Evolutionary conservation across 2,888 invertebrate genomes (phyloP).

Genomic region (Podabrus alpinus): DNA sequence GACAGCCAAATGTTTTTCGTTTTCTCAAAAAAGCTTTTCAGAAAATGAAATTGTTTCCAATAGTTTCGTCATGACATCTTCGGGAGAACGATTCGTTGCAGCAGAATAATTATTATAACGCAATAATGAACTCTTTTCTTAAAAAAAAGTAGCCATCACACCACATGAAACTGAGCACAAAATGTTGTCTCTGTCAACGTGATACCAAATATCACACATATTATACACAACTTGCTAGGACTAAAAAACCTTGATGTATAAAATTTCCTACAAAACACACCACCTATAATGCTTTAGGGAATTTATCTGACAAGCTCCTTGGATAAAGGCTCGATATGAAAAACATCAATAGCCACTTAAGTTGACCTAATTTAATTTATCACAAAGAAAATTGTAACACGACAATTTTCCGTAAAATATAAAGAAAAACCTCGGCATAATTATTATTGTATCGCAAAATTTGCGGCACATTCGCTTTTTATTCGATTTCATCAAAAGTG

Average conservation of each 20-base stretch:
- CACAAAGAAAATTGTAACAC: not conserved
- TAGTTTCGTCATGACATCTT: too few relatives aligned
- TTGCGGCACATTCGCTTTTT: not conserved
- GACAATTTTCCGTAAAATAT: not conserved
- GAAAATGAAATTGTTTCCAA: too few relatives aligned
- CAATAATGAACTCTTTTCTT: not conserved
- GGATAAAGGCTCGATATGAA: not conserved
- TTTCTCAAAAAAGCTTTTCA: too few relatives aligned
- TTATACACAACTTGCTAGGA: not conserved
- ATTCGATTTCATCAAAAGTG: not conserved
- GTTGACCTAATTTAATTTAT: not conserved
- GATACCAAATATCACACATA: constrained; percentile 27
- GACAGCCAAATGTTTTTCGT: too few relatives aligned
- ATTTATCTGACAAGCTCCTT: not conserved
- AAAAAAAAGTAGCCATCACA: constrained; percentile 12
- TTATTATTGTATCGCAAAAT: not conserved
- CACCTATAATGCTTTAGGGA: constrained; percentile 6
- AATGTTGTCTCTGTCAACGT: constrained; percentile 36
- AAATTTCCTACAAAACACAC: constrained; percentile 10
- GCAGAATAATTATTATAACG: not conserved
- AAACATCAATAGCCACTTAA: constrained; percentile 6
- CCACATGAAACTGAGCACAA: constrained; percentile 35
- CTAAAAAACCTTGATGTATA: constrained; percentile 15
- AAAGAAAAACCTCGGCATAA: not conserved
- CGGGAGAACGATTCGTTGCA: not conserved